A percentile compares a stretch with the other conserved stretches of the same genome.
Conservation (phyloP, 2,113 vertebrate species). For the Sminthopsis crassicaudata region DNA sequence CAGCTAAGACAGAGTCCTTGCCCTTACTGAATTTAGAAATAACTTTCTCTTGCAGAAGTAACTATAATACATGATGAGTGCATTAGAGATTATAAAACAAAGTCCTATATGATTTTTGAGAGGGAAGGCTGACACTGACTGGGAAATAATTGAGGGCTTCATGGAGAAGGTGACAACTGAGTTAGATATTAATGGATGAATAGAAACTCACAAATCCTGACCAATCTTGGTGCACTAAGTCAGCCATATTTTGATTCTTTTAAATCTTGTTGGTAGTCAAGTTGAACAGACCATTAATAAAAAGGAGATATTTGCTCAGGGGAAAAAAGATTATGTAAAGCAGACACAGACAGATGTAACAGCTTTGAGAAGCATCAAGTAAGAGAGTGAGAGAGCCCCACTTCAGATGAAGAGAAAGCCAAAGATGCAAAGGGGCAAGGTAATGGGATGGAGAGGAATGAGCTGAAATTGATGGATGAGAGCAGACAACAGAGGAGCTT, state of each 20-base stretch:
- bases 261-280: slow-evolving; percentile 16
- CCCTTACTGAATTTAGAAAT: background rate
- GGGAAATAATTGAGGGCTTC: background rate
- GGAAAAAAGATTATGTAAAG: background rate
- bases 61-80: background rate
- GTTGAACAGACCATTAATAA: slow-evolving; percentile 27
- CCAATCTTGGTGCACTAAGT: background rate
- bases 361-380: background rate
- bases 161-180: background rate
- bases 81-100: background rate
- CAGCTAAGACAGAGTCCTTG: background rate
- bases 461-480: background rate
- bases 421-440: background rate
- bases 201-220: background rate
- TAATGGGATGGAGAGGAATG: background rate
- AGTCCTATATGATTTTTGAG: background rate
- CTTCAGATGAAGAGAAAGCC: background rate
- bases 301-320: background rate
- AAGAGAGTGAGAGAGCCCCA: background rate
- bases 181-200: background rate
- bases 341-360: slow-evolving; percentile 7
- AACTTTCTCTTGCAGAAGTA: background rate
- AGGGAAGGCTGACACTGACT: background rate
- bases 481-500: background rate
- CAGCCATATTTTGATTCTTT: background rate